These are phyloP conservation scores for Aythya baeri DNA, from an alignment of 2,113 vertebrate species.

Conservation along the genomic window DNA sequence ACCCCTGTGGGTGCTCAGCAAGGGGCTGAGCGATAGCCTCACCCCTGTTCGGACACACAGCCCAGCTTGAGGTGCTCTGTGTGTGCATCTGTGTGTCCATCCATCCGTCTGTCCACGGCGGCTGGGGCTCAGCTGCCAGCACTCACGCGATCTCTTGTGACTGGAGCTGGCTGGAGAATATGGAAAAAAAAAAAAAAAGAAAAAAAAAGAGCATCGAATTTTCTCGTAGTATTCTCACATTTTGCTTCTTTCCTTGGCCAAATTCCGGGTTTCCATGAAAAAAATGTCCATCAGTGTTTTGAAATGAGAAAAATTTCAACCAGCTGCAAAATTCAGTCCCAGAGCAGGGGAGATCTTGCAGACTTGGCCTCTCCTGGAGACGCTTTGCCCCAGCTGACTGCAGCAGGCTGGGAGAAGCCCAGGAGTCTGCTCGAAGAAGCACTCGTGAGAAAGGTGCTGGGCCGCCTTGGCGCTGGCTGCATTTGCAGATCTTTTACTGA, in stretches of 20 bases:
- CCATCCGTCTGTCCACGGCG: neutral
- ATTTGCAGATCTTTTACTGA: neutral
- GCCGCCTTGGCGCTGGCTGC: neutral
- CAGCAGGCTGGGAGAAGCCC: neutral
- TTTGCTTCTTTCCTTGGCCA: constrained; percentile 13
- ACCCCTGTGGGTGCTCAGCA: neutral
- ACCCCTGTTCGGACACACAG: neutral
- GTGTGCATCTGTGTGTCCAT: neutral
- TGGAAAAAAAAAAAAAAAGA: constrained; percentile 41
- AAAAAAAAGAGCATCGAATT: constrained; percentile 20
- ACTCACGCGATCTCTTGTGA: neutral
- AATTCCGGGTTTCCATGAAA: neutral
- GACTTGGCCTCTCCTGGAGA: neutral
- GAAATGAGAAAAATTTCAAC: constrained; percentile 57
- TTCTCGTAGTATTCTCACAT: constrained; percentile 3
- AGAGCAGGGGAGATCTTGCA: neutral
- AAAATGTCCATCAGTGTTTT: neutral
- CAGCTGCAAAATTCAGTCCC: constrained; percentile 51
- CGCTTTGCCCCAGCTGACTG: neutral
- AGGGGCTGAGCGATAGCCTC: neutral
- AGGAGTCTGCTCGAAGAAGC: neutral
- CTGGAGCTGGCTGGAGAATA: neutral
- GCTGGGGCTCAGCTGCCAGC: neutral
- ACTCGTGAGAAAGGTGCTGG: fast-evolving
- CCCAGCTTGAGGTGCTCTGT: neutral